Base-by-base conservation (phyloP, 2,888 invertebrate species). In the Conistra vaccinii region DNA sequence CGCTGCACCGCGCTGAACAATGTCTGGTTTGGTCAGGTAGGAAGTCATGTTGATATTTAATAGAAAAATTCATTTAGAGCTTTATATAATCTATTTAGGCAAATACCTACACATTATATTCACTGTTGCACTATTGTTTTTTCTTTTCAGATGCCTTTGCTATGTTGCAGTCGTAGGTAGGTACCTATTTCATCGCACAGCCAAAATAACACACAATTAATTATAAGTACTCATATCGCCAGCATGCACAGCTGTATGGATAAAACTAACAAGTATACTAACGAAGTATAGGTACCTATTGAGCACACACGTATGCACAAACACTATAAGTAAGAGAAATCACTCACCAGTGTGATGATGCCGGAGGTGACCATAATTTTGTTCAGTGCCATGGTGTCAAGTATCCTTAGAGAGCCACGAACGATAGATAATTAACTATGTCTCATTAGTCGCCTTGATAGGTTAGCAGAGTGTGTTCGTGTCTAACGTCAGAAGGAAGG, bases 351-450 rank as follows among this genome's bases (percentile, higher is more conserved):
- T 20, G 92, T 91, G 51, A 84, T 80, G 67, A 90, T 80, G 65
- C 92, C 92, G 32, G 92, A 89, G 35, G 88, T 82, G 29, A 91
- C 89, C 91, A 92, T 90, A 67, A 87, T 84, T 78, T 84, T 90
- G 81, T 91, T 91, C 9, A 89, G 67, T 10, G 81, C 74, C 90
- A 91, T 90, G 77, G 55, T 85, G 71, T 67, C 39, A 57, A 42
- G 32, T 65, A n/a, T 62, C n/a, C 32, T 67, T 12, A 23, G 20
- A 48, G 32, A 69, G 48, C 48, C 69, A 57, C 76, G n/a, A 23
- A 67, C 51, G 6, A 76, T 26, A 35, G 6, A 29, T 53, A 67
- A 32, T 51, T 42, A 76, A 76, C 12, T 61, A 32, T n/a, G 12
- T 23, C 7, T 69, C 61, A 62, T 76, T 42, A 42, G 55, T 39